Evolutionary conservation across 2,797 vertebrate species (phyloP).

Genomic region (Argya squamiceps): DNA sequence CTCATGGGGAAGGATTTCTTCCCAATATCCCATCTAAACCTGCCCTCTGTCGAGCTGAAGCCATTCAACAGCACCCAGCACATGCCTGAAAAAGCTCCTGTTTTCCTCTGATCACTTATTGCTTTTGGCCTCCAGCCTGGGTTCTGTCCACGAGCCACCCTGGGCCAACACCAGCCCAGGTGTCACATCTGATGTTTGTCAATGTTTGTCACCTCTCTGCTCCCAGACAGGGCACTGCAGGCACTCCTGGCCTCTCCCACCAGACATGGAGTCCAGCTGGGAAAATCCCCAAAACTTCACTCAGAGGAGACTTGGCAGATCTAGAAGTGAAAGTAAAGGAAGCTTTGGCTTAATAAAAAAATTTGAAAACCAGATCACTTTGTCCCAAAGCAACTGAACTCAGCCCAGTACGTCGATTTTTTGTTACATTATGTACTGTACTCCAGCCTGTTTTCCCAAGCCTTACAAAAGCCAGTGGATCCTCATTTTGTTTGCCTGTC

Average conservation of each 20-base stretch:
- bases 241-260: neutral
- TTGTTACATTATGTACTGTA: slow-evolving; percentile 1
- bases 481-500: neutral
- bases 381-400: neutral
- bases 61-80: neutral
- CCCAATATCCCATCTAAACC: neutral
- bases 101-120: neutral
- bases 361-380: neutral
- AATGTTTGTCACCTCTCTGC: neutral
- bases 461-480: neutral
- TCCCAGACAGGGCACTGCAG: neutral
- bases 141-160: neutral
- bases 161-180: neutral
- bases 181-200: neutral
- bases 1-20: neutral
- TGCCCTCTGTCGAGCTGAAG: neutral
- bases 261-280: neutral
- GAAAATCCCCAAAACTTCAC: neutral
- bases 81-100: neutral
- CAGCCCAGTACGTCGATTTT: neutral
- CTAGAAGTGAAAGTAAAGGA: neutral
- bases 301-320: neutral
- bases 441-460: neutral
- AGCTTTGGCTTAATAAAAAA: neutral
- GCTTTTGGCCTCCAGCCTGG: neutral